These are phyloP conservation scores for Myiotriccus ornatus DNA, from an alignment of 2,797 vertebrate genomes.

Conservation along the genomic window DNA sequence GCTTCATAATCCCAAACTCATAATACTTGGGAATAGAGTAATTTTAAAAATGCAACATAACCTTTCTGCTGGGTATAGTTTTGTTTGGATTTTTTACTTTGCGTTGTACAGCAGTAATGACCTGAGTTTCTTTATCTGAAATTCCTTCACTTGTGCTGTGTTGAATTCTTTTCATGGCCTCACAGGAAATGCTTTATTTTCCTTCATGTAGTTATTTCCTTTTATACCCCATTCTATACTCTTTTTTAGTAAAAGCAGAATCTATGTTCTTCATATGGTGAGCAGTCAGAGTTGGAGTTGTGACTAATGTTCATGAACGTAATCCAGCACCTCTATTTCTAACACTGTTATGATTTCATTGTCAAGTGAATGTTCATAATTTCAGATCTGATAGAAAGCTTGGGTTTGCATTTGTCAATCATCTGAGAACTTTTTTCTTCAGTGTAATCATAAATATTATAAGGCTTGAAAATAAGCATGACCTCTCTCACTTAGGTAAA, in stretches of 20 bases:
- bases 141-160: background rate
- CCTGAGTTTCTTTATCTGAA: background rate
- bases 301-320: background rate
- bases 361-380: background rate
- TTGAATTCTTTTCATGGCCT: background rate
- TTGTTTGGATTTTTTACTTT: background rate
- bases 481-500: constrained; percentile 68
- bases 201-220: background rate
- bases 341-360: background rate
- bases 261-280: background rate
- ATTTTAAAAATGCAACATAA: background rate
- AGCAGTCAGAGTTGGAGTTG: background rate
- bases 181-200: background rate
- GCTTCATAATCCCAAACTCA: background rate
- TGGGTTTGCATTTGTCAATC: background rate
- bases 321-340: background rate
- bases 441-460: background rate
- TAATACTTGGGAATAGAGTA: background rate
- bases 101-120: background rate
- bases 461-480: background rate
- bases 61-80: background rate
- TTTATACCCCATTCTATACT: background rate
- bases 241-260: background rate
- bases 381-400: background rate
- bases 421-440: background rate